phyloP scores from a whole-genome alignment of 2,113 vertebrate genomes.

The Hippopotamus amphibius region DNA sequence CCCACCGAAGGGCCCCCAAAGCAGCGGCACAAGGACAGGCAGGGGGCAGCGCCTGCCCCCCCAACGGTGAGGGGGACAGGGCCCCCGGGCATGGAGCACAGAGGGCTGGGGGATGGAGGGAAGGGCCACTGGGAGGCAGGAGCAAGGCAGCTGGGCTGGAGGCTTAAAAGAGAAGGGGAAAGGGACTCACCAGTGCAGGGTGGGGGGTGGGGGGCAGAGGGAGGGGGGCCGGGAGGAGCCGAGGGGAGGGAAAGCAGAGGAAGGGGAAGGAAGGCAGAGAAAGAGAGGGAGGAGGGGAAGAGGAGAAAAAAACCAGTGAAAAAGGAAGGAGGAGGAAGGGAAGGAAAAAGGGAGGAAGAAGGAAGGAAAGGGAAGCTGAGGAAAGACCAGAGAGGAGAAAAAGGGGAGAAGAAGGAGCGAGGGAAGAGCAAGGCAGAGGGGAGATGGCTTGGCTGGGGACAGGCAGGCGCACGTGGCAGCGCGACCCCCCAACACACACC shows the following conservation, averaged over 20 bases:
- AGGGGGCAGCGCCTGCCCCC: conserved; percentile 80
- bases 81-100: conserved; percentile 70
- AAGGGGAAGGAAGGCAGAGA: too few relatives aligned
- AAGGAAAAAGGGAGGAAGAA: neutral
- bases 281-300: too few relatives aligned
- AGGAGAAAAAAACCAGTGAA: neutral
- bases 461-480: conserved; percentile 57
- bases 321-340: neutral
- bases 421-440: neutral
- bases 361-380: neutral
- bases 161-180: neutral
- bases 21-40: conserved; percentile 73
- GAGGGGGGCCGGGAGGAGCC: conserved; percentile 4
- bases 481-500: neutral
- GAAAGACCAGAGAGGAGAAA: neutral
- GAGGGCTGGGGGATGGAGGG: neutral
- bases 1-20: conserved; percentile 50
- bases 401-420: too few relatives aligned
- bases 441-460: neutral
- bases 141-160: neutral
- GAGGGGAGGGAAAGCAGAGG: too few relatives aligned
- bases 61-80: conserved; percentile 77
- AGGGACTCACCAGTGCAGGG: too few relatives aligned
- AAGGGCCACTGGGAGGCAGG: conserved; percentile 48
- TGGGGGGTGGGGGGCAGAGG: neutral